Base-by-base conservation (phyloP, 2,888 invertebrate genomes). In the Lepas anatifera region DNA sequence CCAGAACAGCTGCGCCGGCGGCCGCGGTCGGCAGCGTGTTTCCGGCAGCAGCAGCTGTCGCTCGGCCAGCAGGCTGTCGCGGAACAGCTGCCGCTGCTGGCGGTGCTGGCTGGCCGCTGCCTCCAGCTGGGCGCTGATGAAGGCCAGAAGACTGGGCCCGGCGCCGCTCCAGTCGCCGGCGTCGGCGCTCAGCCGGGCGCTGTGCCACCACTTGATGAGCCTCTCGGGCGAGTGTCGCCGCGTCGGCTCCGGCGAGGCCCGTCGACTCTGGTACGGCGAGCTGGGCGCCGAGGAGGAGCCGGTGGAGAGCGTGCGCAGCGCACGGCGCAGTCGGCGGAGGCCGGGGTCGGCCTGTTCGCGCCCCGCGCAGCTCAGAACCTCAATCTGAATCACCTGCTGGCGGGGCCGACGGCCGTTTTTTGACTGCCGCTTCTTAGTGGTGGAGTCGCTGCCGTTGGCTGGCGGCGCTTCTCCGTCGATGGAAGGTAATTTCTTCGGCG, bases 391-490 rank as follows among this genome's bases (percentile, higher is more conserved):
- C 13, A 58, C 32, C 22, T 58, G 58, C 58, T 58, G 32, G 58
- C 58, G 58, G 58, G 58, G 58, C 58, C 58, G 13, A 16, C 35
- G 58, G 16, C 18, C 58, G 58, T 58, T 58, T 58, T 58, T 58
- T 58, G 58, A 35, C 58, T 3, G 32, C 22, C 8, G 58, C 7
- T 8, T 18, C 32, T 25, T 25, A 18, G 32, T 18, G 13, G 4
- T 16, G 1, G 13, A 2, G 6, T 35, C 35, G 10, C 18, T 25
- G 35, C 58, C 22, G 35, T 35, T 58, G 29, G 2, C 25, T 48
- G 48, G 3, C 18, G 11, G 32, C 29, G 52, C 8, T 25, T 52
- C 16, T 27, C 25, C 10, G 13, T 29, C 18, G 11, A 4, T n/a
- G n/a, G n/a, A n/a, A n/a, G n/a, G n/a, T n/a, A 11, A 4, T 35